These are phyloP conservation scores for Schmidtea mediterranea DNA, from an alignment of 1,140 invertebrate genomes.

Conservation along the genomic window DNA sequence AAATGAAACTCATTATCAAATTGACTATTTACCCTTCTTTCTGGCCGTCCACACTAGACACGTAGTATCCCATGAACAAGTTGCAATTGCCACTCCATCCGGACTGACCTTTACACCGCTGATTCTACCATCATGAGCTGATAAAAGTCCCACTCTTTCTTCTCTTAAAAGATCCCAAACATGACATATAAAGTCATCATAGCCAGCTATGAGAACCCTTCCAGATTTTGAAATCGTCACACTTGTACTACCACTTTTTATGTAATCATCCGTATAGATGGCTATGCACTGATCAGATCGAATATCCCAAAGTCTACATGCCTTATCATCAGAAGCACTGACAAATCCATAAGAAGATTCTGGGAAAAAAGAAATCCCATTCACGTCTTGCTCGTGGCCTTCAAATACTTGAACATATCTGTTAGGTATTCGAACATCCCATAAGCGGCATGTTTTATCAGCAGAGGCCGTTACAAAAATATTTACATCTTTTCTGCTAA, in stretches of 20 bases:
- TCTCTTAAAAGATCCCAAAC: conserved; percentile 4
- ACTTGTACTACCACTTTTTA: conserved; percentile 1
- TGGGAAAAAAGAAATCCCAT: conserved; percentile 4
- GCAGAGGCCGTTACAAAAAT: not conserved
- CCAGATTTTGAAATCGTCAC: not conserved
- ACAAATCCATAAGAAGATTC: not conserved
- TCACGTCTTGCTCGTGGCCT: conserved; percentile 5
- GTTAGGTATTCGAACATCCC: conserved; percentile 1
- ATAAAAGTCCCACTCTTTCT: conserved; percentile 48
- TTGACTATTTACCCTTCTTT: too few relatives aligned
- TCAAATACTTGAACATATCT: not conserved
- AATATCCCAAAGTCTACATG: conserved; percentile 4
- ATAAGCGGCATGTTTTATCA: not conserved
- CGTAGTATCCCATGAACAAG: conserved; percentile 88
- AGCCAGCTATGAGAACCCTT: conserved; percentile 1
- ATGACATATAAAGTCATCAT: conserved; percentile 6
- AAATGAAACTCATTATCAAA: too few relatives aligned
- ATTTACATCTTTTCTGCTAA: not conserved
- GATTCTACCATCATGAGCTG: conserved; percentile 81
- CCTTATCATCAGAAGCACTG: not conserved
- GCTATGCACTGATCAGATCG: conserved; percentile 4
- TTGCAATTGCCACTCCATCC: conserved; percentile 83
- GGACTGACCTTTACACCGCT: conserved; percentile 85
- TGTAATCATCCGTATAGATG: conserved; percentile 2
- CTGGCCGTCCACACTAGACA: conserved; percentile 57